Evolutionary conservation across 2,797 vertebrate species (phyloP).

Genomic region (Buphagus erythrorhynchus): DNA sequence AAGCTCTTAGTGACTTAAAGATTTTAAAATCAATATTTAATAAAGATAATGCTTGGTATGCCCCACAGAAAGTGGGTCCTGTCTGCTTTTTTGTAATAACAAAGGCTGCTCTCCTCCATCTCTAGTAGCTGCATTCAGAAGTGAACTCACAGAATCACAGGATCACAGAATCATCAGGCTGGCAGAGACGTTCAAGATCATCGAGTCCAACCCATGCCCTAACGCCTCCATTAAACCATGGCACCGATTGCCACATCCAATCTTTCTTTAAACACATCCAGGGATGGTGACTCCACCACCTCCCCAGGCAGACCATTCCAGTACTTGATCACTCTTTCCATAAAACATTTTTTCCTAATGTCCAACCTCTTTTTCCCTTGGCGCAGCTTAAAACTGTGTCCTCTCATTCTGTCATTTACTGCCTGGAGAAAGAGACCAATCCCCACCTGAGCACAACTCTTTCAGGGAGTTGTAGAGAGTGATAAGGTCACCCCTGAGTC

Average conservation of each 20-base stretch:
- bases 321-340: rapidly evolving
- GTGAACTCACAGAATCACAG: neutral
- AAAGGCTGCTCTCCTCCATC: neutral
- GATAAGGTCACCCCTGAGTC: too few species aligned
- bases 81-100: conserved; percentile 24
- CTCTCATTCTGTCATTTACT: neutral
- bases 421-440: neutral
- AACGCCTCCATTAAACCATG: too few species aligned
- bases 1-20: conserved; percentile 57
- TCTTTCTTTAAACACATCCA: neutral
- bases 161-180: neutral
- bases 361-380: neutral
- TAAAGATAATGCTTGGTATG: conserved; percentile 68
- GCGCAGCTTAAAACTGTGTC: rapidly evolving
- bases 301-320: rapidly evolving
- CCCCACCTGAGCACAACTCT: too few species aligned
- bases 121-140: neutral
- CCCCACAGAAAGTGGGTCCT: neutral
- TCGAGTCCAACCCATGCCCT: rapidly evolving
- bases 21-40: conserved; percentile 76
- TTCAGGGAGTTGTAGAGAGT: too few species aligned
- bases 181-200: neutral
- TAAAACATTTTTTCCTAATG: neutral
- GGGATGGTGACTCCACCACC: neutral
- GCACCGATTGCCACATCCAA: rapidly evolving